A percentile compares a stretch with the other conserved stretches of the same genome.
Conservation (phyloP, 2,797 vertebrate species). For the Diplodus sargus region DNA sequence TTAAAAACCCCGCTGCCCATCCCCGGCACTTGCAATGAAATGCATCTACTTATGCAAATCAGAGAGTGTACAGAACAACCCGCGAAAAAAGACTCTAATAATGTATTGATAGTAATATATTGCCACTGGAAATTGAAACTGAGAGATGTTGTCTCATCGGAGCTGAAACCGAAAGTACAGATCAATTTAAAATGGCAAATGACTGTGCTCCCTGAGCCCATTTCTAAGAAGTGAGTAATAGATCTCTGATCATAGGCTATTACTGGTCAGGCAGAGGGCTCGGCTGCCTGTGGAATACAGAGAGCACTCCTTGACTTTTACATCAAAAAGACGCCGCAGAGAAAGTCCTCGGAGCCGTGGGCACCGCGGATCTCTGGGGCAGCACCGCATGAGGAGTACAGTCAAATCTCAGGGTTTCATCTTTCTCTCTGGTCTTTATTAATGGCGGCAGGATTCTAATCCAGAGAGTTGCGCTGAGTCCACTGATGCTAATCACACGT, state of each 20-base stretch:
- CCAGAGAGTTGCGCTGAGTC: constrained; percentile 50
- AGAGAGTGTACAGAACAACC: constrained; percentile 32
- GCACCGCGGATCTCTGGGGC: constrained; percentile 58
- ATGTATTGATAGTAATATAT: constrained; percentile 64
- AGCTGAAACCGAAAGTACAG: constrained; percentile 66
- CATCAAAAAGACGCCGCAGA: constrained; percentile 75
- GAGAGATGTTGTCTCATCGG: constrained; percentile 70
- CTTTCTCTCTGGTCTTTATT: constrained; percentile 68
- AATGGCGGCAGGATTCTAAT: constrained; percentile 61
- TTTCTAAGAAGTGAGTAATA: constrained; percentile 75
- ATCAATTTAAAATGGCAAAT: constrained; percentile 78
- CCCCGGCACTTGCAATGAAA: constrained; percentile 39
- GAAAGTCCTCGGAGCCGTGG: constrained; percentile 64
- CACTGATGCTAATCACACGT: constrained; percentile 63
- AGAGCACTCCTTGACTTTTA: constrained; percentile 76
- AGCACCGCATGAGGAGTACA: constrained; percentile 49
- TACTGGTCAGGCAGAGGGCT: constrained; percentile 66
- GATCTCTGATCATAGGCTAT: constrained; percentile 77
- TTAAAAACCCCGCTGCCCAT: constrained; percentile 34
- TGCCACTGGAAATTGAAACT: constrained; percentile 62
- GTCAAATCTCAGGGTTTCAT: constrained; percentile 64
- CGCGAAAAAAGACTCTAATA: constrained; percentile 58
- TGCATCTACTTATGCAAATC: constrained; percentile 70
- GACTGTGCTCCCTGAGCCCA: constrained; percentile 64
- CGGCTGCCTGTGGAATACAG: constrained; percentile 64